Evolutionary conservation across 2,797 vertebrate species (phyloP).

Genomic region (Meriones psammophilus): DNA sequence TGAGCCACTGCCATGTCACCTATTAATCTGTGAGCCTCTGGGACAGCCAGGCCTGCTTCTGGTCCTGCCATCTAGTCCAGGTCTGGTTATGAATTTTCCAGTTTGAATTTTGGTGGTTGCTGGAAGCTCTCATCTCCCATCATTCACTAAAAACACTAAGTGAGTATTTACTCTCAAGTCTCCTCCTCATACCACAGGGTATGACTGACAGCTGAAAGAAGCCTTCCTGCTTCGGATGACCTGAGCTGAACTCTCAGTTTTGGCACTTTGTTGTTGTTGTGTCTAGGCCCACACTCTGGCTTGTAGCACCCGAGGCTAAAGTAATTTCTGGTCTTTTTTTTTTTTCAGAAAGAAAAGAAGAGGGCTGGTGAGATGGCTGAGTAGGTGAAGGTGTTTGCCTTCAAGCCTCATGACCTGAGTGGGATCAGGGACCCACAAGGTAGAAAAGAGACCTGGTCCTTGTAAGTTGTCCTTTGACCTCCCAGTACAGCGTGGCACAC

Average conservation of each 20-base stretch:
- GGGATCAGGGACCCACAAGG: background rate
- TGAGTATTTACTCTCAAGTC: background rate
- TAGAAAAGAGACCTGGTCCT: background rate
- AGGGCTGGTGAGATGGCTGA: background rate
- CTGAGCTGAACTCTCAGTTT: background rate
- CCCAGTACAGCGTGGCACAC: too few species aligned
- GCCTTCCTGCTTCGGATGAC: background rate
- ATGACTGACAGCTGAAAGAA: background rate
- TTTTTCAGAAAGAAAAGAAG: background rate
- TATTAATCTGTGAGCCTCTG: too few species aligned
- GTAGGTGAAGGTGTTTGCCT: background rate
- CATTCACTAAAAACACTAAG: background rate
- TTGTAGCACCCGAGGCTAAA: background rate
- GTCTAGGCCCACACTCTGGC: background rate
- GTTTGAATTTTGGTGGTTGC: background rate
- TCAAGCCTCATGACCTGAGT: background rate
- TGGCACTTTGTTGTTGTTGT: background rate
- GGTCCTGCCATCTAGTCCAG: too few species aligned
- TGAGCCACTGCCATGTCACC: too few species aligned
- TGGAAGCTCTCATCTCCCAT: background rate
- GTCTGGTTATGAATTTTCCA: background rate
- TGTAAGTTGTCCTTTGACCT: background rate
- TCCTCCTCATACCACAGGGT: background rate
- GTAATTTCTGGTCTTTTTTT: background rate
- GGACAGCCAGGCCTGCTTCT: background rate